Evolutionary conservation across 1,140 invertebrate species (phyloP).

Genomic region (Bombyx mori): ASM3026992v2 NC_085111.1:11050001-11050500

Average conservation of each 20-base stretch:
- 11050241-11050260: conserved; percentile 59
- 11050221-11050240: conserved; percentile 62
- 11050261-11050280: conserved; percentile 19
- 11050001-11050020: too few relatives aligned
- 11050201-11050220: conserved; percentile 45
- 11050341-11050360: too few relatives aligned
- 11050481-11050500: too few relatives aligned
- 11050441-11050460: too few relatives aligned
- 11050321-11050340: conserved; percentile 23
- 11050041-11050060: too few relatives aligned
- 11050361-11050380: too few relatives aligned
- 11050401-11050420: too few relatives aligned
- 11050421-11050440: too few relatives aligned
- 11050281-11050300: conserved; percentile 23
- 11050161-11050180: conserved; percentile 13
- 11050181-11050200: conserved; percentile 29
- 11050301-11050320: conserved; percentile 35
- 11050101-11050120: conserved; percentile 30
- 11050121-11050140: conserved; percentile 44
- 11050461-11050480: too few relatives aligned
- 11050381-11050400: too few relatives aligned
- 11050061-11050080: background rate
- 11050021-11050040: too few relatives aligned
- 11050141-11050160: conserved; percentile 13
- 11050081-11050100: conserved; percentile 26